Percentiles rank a stretch among this genome's conserved stretches.
Evolutionary conservation across 2,888 invertebrate species (phyloP).

Genomic region (Caenorhabditis macrosperma): DNA sequence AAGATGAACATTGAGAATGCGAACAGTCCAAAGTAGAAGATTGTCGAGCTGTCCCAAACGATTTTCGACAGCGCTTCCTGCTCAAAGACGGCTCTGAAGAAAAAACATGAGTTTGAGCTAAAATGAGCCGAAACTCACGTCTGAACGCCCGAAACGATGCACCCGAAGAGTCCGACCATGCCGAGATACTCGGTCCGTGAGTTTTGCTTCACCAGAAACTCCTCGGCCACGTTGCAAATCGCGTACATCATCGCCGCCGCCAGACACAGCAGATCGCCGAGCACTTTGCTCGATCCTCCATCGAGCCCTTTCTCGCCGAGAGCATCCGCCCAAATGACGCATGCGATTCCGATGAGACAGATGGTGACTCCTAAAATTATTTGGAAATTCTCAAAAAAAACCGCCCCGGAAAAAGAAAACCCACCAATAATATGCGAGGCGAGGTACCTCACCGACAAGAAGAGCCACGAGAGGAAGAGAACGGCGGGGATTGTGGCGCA

Average conservation of each 20-base stretch:
- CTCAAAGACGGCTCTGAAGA: constrained; percentile 84
- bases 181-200: constrained; percentile 89
- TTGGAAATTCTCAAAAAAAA: no score
- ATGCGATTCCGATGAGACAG: constrained; percentile 89
- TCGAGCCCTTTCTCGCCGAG: constrained; percentile 82
- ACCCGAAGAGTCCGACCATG: constrained; percentile 88
- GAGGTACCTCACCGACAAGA: constrained; percentile 86
- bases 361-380: constrained; percentile 85
- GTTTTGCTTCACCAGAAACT: constrained; percentile 88
- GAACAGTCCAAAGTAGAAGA: constrained; percentile 81
- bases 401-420: no score
- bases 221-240: constrained; percentile 86
- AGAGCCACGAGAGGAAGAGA: constrained; percentile 87
- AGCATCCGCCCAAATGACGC: constrained; percentile 89
- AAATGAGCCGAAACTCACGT: constrained; percentile 81
- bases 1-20: constrained; percentile 84
- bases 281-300: constrained; percentile 86
- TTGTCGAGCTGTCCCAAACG: constrained; percentile 83
- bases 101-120: background rate
- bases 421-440: constrained; percentile 67
- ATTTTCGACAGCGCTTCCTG: constrained; percentile 85
- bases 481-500: constrained; percentile 91
- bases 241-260: constrained; percentile 84
- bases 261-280: constrained; percentile 89
- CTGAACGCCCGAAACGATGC: constrained; percentile 87